phyloP scores from a whole-genome alignment of 2,797 vertebrate genomes.

The Nothura maculosa region DNA sequence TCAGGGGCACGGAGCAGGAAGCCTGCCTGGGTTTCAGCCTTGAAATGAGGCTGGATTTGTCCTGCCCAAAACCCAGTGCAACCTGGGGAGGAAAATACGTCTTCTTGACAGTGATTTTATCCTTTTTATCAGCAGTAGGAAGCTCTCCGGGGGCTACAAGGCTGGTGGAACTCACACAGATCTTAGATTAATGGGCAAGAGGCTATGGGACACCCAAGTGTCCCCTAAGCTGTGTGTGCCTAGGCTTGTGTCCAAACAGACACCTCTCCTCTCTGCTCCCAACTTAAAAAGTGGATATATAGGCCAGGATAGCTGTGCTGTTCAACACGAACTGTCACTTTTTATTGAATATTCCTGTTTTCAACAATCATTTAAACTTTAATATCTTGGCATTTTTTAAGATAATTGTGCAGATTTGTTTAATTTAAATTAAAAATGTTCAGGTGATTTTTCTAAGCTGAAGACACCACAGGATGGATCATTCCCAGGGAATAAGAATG shows the following conservation, averaged over 20 bases:
- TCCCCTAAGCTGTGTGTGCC: neutral
- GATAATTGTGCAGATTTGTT: neutral
- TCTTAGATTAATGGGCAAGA: neutral
- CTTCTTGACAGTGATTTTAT: neutral
- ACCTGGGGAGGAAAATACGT: neutral
- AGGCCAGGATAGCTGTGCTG: neutral
- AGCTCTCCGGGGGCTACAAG: neutral
- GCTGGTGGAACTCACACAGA: neutral
- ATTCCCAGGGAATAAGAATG: neutral
- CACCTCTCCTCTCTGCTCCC: accelerated
- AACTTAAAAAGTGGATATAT: accelerated
- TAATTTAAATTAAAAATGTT: neutral
- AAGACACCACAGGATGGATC: neutral
- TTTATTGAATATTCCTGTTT: neutral
- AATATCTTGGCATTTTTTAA: neutral
- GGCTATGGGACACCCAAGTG: accelerated
- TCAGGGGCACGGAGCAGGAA: neutral
- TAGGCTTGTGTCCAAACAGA: neutral
- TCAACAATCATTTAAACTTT: neutral
- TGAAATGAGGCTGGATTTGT: accelerated
- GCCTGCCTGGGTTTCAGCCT: neutral
- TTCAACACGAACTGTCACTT: neutral
- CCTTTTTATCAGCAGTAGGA: neutral
- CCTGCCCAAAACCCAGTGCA: neutral
- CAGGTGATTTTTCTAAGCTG: neutral